Evolutionary conservation across 2,797 vertebrate genomes (phyloP), one percentile per base, ranked within the genome.

Genomic region (Sternotherus odoratus): DNA sequence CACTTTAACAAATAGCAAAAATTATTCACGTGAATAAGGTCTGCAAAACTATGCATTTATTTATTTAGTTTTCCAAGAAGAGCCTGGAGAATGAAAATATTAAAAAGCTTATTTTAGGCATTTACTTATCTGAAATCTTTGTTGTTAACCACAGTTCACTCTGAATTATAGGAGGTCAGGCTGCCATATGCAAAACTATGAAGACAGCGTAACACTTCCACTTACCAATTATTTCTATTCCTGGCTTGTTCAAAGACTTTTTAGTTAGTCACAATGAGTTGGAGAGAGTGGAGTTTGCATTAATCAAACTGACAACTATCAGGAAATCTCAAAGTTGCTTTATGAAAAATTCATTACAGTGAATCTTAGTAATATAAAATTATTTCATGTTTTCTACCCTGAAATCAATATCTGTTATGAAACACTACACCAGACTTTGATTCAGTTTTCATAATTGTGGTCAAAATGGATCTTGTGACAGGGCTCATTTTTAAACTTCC

Each of bases 151-250:
- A 21, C 63, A 39, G n/a, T 69, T 69, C 19, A 39, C 9, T 39
- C 56, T 53, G 2, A 77, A 82, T 36, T 66, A 16, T 33, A 51
- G 54, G 33, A 79, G 72, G 33, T 86, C 56, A 84, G 69, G 30
- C 21, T 82, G 48, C 54, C 19, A 39, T 69, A 69, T 69, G 83
- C 56, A 83, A 79, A 88, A 15, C 5, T 51, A 82, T 30, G n/a
- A 8, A 79, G 43, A 13, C 56, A 87, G 89, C 93, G 93, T 77
- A 86, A 82, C 83, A 85, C 33, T 72, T 91, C 80, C 79, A 46
- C 77, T 48, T 91, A 92, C 63, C 36, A 69, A 69, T 69, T 69
- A 74, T 50, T 54, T 88, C 50, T 48, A 74, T 51, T 85, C 80
- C 49, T 87, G n/a, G 43, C 33, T 69, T 53, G 9, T 39, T 26